Evolutionary conservation across 2,888 invertebrate genomes (phyloP).

Genomic region (Drosophila birchii): DNA sequence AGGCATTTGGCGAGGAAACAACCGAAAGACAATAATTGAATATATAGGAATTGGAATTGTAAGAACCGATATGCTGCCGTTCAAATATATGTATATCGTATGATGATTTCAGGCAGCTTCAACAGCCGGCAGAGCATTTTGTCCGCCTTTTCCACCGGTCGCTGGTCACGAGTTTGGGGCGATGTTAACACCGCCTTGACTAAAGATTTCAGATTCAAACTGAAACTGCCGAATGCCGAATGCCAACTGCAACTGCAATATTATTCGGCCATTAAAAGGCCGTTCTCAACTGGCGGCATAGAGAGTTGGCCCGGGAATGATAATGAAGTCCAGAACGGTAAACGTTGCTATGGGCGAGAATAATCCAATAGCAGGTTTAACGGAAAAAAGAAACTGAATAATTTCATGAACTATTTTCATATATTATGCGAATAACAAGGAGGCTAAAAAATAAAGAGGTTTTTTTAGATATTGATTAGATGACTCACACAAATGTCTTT

Average conservation of each 20-base stretch:
- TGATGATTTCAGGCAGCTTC: constrained; percentile 69
- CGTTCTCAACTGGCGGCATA: constrained; percentile 43
- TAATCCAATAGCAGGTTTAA: constrained; percentile 59
- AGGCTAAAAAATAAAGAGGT: not conserved
- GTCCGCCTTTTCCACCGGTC: constrained; percentile 44
- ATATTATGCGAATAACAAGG: constrained; percentile 3
- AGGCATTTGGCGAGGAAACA: constrained; percentile 18
- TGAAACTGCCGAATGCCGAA: constrained; percentile 30
- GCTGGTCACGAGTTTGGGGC: constrained; percentile 72
- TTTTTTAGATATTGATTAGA: not conserved
- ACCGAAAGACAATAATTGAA: constrained; percentile 71
- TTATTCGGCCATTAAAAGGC: constrained; percentile 78
- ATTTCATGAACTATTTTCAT: constrained; percentile 25
- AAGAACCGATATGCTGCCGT: constrained; percentile 41
- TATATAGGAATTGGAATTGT: constrained; percentile 48
- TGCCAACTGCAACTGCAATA: constrained; percentile 51
- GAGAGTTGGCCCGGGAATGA: constrained; percentile 60
- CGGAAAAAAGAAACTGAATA: constrained; percentile 24
- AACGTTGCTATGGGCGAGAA: constrained; percentile 33
- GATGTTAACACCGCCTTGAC: constrained; percentile 69
- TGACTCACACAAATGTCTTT: not conserved
- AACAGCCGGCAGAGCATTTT: constrained; percentile 53
- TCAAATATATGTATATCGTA: constrained; percentile 59
- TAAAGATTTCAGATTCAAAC: constrained; percentile 53
- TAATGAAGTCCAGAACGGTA: constrained; percentile 72